Percentiles rank a stretch among this genome's conserved stretches.
Evolutionary conservation across 2,113 vertebrate species (phyloP).

Genomic region (Sigmodon hispidus): DNA sequence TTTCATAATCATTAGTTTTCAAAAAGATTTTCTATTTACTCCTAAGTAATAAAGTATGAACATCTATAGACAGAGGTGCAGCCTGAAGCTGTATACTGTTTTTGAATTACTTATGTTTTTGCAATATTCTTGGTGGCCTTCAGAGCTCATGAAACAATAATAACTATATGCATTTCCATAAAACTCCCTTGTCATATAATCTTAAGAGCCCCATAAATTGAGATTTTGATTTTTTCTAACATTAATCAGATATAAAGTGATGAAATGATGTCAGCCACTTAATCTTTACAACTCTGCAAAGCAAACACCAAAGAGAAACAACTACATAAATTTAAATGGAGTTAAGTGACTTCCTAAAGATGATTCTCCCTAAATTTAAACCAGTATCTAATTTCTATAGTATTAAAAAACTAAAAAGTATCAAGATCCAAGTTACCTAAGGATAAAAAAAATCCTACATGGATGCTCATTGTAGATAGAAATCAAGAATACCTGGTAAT

Average conservation of each 20-base stretch:
- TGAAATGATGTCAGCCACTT: not conserved
- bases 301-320: slow-evolving; percentile 23
- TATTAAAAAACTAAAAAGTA: not conserved
- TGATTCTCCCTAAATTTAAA: slow-evolving; percentile 27
- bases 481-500: not conserved
- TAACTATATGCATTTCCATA: not conserved
- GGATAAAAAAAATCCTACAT: not conserved
- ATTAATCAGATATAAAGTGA: not conserved
- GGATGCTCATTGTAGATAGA: not conserved
- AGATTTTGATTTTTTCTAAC: not conserved
- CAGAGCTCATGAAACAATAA: slow-evolving; percentile 21
- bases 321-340: not conserved
- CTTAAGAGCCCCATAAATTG: not conserved
- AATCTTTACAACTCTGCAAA: not conserved
- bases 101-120: slow-evolving; percentile 48
- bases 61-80: not conserved
- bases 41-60: not conserved
- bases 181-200: not conserved
- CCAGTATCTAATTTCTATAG: not conserved
- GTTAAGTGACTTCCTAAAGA: slow-evolving; percentile 21
- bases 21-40: slow-evolving; percentile 20
- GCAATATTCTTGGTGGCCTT: not conserved
- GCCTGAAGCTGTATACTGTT: not conserved
- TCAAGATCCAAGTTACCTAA: not conserved
- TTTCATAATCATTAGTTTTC: not conserved